Evolutionary conservation across 2,113 vertebrate genomes (phyloP), one percentile per base, ranked within the genome.

Genomic region (Dipodomys spectabilis): DNA sequence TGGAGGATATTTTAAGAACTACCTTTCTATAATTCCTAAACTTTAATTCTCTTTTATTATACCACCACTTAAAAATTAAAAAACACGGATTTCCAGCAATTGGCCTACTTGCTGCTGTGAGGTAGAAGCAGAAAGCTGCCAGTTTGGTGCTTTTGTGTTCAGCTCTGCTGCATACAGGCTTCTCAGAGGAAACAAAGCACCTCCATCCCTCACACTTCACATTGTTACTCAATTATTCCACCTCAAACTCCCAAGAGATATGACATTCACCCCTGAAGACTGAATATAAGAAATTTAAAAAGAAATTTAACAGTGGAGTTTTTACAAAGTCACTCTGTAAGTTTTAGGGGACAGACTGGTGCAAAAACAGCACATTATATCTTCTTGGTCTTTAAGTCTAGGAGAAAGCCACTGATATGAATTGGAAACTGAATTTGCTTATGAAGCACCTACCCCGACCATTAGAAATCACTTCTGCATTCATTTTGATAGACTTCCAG

Each of bases 221-320:
- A 87, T 73, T 89, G 69, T 84, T 88, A 93, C 64, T 96, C 95
- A 94, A 95, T 96, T 93, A 92, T 94, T 94, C 53, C 88, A 80
- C 90, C 87, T 30, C 23, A 77, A 92, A 93, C 90, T 92, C 75
- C 57, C 28, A 77, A 85, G 74, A 80, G 82, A 72, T 88, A 90
- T 45, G 88, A 86, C 0, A 72, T 49, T 95, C 62, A 85, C 62
- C 90, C 88, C 57, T 12, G 6, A 64, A 85, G 67, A 92, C 64
- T 44, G 53, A 57, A 16, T 57, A 18, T 57, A 57, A 57, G 15
- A 57, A 57, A 13, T 57, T 16, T 57, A 57, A 57, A 13, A 68
- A 60, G 71, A 53, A 71, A 57, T 45, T 93, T 39, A 35, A 78
- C 89, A 90, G 39, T 15, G 19, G 6, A 13, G 32, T 27, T 80